Conservation (phyloP, 2,797 vertebrate genomes). For the Falco berigora region DNA sequence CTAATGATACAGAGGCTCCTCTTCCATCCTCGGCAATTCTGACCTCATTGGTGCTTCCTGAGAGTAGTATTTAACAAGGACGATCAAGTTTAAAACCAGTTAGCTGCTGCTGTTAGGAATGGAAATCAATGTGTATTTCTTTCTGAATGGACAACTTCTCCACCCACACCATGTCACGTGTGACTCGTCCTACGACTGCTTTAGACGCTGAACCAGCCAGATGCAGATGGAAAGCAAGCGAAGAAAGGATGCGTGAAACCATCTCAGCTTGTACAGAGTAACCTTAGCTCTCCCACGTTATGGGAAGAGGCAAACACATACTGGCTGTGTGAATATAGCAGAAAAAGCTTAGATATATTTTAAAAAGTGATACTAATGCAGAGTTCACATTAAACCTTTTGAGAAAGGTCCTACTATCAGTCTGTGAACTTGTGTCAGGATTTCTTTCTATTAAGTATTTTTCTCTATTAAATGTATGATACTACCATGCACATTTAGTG, state of each 20-base stretch:
- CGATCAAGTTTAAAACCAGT: neutral
- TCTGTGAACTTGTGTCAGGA: neutral
- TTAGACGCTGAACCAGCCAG: neutral
- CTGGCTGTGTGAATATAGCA: neutral
- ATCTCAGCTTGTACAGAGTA: neutral
- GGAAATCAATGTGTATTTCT: constrained; percentile 37
- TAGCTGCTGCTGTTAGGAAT: neutral
- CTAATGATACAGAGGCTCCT: constrained; percentile 8
- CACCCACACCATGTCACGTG: neutral
- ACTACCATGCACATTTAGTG: neutral
- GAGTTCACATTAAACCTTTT: neutral
- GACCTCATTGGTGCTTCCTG: constrained; percentile 57
- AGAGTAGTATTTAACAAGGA: neutral
- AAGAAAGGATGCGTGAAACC: neutral
- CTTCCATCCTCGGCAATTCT: constrained; percentile 1
- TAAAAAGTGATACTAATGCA: neutral
- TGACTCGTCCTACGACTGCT: neutral
- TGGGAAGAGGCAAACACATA: neutral
- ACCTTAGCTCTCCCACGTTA: neutral
- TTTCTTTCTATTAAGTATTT: neutral
- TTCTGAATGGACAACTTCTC: neutral
- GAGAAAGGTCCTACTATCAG: neutral
- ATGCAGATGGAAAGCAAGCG: neutral
- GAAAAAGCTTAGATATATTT: neutral
- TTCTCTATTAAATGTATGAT: neutral